These are phyloP conservation scores for Nomada hirtipes DNA, from an alignment of 2,888 invertebrate genomes.

Conservation along the genomic window DNA sequence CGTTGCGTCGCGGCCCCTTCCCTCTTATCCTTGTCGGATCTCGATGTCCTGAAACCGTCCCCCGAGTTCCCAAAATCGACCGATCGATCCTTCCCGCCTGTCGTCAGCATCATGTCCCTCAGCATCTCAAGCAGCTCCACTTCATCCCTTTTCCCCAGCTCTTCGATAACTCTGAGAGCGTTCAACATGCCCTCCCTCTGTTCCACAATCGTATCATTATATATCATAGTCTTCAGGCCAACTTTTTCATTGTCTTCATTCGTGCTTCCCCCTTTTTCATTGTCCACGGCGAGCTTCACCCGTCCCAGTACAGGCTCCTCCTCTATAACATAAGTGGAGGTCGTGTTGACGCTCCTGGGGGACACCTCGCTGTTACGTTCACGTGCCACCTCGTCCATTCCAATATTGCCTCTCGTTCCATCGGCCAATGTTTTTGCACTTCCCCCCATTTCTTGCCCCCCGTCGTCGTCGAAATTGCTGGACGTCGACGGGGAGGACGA, in stretches of 20 bases:
- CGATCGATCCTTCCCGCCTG: background rate
- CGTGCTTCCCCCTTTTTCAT: background rate
- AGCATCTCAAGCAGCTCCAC: constrained; percentile 44
- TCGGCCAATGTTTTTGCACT: background rate
- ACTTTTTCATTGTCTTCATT: background rate
- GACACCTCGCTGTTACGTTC: constrained; percentile 39
- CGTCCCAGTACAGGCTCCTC: background rate
- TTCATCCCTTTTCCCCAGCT: constrained; percentile 37
- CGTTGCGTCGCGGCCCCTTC: background rate
- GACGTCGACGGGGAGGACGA: background rate
- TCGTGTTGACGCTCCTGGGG: constrained; percentile 50
- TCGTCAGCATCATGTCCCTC: constrained; percentile 33
- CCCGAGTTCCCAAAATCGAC: constrained; percentile 4
- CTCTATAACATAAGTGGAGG: constrained; percentile 60
- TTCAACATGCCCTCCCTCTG: constrained; percentile 23
- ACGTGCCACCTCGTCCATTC: background rate
- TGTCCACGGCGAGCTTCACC: background rate
- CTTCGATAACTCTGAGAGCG: constrained; percentile 23
- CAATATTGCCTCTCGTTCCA: too few relatives aligned
- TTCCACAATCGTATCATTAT: background rate
- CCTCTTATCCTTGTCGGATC: constrained; percentile 27
- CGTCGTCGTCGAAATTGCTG: background rate
- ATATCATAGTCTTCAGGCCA: background rate
- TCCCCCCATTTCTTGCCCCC: background rate
- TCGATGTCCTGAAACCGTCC: constrained; percentile 19